Conservation (phyloP, 2,888 invertebrate genomes). For the Drosophila pseudotakahashii region DNA sequence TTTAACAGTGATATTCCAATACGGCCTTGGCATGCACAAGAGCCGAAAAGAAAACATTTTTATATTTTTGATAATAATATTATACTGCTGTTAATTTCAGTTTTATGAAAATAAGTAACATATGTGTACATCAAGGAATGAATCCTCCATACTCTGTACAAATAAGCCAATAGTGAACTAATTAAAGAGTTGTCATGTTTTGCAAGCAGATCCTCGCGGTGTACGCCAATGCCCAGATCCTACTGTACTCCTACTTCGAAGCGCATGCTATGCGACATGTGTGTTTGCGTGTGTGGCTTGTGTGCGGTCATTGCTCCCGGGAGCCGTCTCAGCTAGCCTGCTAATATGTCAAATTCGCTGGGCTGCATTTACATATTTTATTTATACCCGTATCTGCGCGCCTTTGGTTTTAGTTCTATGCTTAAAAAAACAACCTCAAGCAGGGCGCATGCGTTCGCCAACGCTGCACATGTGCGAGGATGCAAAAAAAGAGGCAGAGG, state of each 20-base stretch:
- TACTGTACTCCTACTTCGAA: slow-evolving; percentile 32
- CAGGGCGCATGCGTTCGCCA: slow-evolving; percentile 53
- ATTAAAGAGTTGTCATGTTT: slow-evolving; percentile 2
- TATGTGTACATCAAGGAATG: neutral
- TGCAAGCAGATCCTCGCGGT: neutral
- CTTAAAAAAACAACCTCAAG: slow-evolving; percentile 42
- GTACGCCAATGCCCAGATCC: slow-evolving; percentile 31
- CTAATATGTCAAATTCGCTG: slow-evolving; percentile 54
- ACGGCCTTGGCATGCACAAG: neutral
- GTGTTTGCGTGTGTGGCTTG: slow-evolving; percentile 27
- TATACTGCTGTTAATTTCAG: slow-evolving; percentile 6
- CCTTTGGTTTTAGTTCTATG: slow-evolving; percentile 41
- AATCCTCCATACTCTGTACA: neutral
- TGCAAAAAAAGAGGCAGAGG: slow-evolving; percentile 51
- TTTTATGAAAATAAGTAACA: neutral
- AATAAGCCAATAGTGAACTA: neutral
- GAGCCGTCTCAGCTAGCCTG: slow-evolving; percentile 28
- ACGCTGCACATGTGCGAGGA: slow-evolving; percentile 64
- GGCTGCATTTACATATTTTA: slow-evolving; percentile 47
- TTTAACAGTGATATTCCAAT: slow-evolving; percentile 7
- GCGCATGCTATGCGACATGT: slow-evolving; percentile 50
- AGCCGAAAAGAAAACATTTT: neutral
- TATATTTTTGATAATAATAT: slow-evolving; percentile 33
- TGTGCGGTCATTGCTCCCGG: slow-evolving; percentile 52
- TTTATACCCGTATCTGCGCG: slow-evolving; percentile 47